Conservation (phyloP, 2,113 vertebrate species). For the Piaya cayana region DNA sequence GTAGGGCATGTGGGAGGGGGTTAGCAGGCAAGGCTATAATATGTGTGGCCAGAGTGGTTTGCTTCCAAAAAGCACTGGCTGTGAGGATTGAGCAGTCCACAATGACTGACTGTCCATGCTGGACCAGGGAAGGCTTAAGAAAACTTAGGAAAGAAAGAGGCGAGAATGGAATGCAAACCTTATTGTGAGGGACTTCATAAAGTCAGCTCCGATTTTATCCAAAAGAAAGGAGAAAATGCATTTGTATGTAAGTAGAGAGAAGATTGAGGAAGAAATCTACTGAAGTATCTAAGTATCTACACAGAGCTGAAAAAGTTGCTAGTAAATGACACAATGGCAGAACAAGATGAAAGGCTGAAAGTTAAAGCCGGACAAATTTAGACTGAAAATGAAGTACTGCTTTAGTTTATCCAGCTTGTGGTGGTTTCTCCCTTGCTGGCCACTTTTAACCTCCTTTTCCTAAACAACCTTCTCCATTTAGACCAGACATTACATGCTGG, state of each 20-base stretch:
- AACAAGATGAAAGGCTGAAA: not conserved
- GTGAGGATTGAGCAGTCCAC: not conserved
- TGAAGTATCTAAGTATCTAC: not conserved
- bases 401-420: not conserved
- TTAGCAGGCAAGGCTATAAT: accelerated
- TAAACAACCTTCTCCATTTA: not conserved
- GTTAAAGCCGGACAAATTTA: not conserved
- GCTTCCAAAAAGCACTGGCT: not conserved
- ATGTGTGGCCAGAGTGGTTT: not conserved
- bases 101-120: not conserved
- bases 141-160: not conserved
- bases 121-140: not conserved
- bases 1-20: not conserved
- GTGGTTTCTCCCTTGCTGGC: not conserved
- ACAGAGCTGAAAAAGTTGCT: not conserved
- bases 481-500: not conserved
- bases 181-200: not conserved
- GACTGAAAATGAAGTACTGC: not conserved
- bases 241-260: not conserved
- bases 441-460: not conserved
- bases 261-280: not conserved
- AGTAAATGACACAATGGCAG: not conserved
- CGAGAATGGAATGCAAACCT: not conserved
- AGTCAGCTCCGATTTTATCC: not conserved
- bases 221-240: not conserved